A percentile compares a stretch with the other conserved stretches of the same genome.
These are phyloP conservation scores for Lamellibrachia luymesi DNA, from an alignment of 1,140 invertebrate genomes.

Conservation along the genomic window DNA sequence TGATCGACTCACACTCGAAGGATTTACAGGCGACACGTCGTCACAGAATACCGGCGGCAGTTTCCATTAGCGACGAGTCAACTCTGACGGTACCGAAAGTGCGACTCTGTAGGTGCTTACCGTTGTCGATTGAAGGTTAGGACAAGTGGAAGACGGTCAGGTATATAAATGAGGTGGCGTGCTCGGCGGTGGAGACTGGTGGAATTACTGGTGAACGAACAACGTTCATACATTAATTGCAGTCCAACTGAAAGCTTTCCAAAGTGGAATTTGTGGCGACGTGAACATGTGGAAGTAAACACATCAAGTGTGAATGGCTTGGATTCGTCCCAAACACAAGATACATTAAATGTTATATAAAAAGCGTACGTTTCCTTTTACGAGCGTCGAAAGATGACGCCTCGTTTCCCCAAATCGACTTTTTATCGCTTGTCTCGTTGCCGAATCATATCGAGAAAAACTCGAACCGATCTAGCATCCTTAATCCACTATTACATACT, in stretches of 20 bases:
- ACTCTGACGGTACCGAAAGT: not conserved
- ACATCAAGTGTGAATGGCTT: not conserved
- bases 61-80: not conserved
- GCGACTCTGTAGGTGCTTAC: not conserved
- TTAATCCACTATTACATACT: too few relatives aligned
- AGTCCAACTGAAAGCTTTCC: not conserved
- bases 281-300: not conserved
- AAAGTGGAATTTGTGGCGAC: not conserved
- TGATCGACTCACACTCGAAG: not conserved
- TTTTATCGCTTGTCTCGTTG: too few relatives aligned
- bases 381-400: not conserved
- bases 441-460: too few relatives aligned
- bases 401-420: not conserved
- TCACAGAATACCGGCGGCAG: not conserved
- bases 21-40: not conserved
- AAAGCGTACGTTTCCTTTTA: not conserved
- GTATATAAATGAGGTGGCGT: not conserved
- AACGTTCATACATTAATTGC: not conserved
- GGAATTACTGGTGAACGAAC: not conserved
- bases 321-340: not conserved
- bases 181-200: too few relatives aligned
- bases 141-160: not conserved
- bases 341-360: not conserved
- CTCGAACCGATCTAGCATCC: too few relatives aligned
- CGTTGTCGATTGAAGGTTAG: not conserved